These are phyloP conservation scores for Nipponia nippon DNA, from an alignment of 2,113 vertebrate genomes.

Conservation along the genomic window DNA sequence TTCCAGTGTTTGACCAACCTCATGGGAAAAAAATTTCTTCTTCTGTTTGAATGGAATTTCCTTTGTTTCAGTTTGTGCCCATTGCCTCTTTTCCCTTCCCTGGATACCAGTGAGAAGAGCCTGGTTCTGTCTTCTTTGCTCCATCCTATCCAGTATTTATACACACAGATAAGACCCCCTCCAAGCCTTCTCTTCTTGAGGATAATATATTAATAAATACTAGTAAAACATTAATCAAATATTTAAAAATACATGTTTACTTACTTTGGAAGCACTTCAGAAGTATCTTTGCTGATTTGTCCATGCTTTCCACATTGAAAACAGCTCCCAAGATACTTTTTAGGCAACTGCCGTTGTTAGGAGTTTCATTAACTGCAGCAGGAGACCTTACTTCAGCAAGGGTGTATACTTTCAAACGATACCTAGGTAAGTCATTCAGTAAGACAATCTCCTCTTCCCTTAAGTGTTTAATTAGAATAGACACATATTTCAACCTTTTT, in stretches of 20 bases:
- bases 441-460: neutral
- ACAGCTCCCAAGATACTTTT: neutral
- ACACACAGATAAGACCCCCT: neutral
- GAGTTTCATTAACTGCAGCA: neutral
- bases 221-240: neutral
- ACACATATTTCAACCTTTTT: neutral
- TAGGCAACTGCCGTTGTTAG: neutral
- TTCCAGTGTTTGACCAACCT: neutral
- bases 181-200: neutral
- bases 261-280: neutral
- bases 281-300: neutral
- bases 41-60: neutral
- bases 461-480: neutral
- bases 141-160: neutral
- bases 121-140: neutral
- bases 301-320: neutral
- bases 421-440: neutral
- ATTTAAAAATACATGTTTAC: neutral
- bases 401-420: neutral
- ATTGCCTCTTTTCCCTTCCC: neutral
- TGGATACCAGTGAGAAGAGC: neutral
- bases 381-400: neutral
- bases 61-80: neutral
- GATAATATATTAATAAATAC: neutral
- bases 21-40: neutral